Base-by-base conservation (phyloP, 2,888 invertebrate species). In the Schizotus pectinicornis region DNA sequence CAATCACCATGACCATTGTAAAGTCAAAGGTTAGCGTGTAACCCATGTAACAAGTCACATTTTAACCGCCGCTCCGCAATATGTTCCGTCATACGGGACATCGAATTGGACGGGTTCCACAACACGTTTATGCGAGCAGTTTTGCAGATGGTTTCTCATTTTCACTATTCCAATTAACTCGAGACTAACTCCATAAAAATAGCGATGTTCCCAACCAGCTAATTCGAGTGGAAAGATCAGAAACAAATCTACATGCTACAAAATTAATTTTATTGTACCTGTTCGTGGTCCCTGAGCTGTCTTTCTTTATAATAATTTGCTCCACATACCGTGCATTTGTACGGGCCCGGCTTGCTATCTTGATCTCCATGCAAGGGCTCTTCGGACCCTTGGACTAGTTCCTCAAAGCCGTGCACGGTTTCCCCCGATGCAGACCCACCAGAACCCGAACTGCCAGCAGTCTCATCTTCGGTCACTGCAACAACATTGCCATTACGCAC, bases 231-330 rank as follows among this genome's bases (percentile, higher is more conserved):
- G 5, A 22, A 5, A 22, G 5, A 22, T 22, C 22, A 22, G 22
- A 22, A 22, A 22, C 22, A 22, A n/a, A n/a, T n/a, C n/a, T n/a
- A 22, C 22, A 22, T 7, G 31, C 11, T 22, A 7, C 11, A 34
- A 32, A 14, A 12, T 51, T 9, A 52, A 34, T 30, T 13, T 34
- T 36, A 36, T 39, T 11, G 7, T 52, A 63, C 63, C 60, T 63
- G 63, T 58, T 63, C 63, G 49, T 63, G 63, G 11, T 61, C 63
- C 41, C 60, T 52, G 46, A 63, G 56, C 38, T 52, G 58, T 50
- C 61, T 61, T 11, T 59, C 60, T 45, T 59, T 63, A 7, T 54
- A 47, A 56, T 57, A 63, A 43, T 57, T 58, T 48, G 55, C 56
- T 36, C 50, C 60, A 46, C 60, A 56, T 52, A 60, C 60, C 37